Evolutionary conservation across 2,888 invertebrate genomes (phyloP), one percentile per base, ranked within the genome.

Genomic region (Tetheella fluctuosa): DNA sequence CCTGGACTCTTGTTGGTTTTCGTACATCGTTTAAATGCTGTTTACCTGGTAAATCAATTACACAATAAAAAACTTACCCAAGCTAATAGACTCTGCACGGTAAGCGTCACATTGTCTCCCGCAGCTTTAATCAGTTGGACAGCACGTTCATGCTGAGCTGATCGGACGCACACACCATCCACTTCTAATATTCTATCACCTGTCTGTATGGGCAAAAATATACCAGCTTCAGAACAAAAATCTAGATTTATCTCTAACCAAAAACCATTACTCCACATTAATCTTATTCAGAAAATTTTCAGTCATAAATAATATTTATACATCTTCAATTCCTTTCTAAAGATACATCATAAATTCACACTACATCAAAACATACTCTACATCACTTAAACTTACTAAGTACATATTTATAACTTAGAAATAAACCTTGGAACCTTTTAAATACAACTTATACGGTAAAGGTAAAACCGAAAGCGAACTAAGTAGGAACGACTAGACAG

Each of bases 101-200:
- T 95, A 80, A 99, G 97, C 37, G 95, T 95, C 66, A 99, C 98
- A 58, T 97, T 97, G 84, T 97, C 97, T 23, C 96, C 96, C 20
- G 99, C 97, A 59, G 97, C 96, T 84, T 98, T 96, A 80, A 99
- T 99, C 12, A 98, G 96, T 86, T 98, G 96, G 13, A 99, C 99
- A 1, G 99, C 99, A 71, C 96, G 94, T 81, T 99, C 99, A 81
- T 99, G 99, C 69, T 97, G 97, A 8, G 98, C 98, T 67, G 97
- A 95, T 63, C 98, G 94, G 58, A 99, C 95, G 91, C 98, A 98
- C 30, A 96, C 94, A 12, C 98, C 98, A 81, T 98, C 98, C 30
- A 99, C 98, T 86, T 98, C 97, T 68, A 98, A 90, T 76, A 98
- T 97, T 61, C 97, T 94, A 88, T 98, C 98, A 1, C 98, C 98